Conservation (phyloP, 2,113 vertebrate genomes). For the Cairina moschata region DNA sequence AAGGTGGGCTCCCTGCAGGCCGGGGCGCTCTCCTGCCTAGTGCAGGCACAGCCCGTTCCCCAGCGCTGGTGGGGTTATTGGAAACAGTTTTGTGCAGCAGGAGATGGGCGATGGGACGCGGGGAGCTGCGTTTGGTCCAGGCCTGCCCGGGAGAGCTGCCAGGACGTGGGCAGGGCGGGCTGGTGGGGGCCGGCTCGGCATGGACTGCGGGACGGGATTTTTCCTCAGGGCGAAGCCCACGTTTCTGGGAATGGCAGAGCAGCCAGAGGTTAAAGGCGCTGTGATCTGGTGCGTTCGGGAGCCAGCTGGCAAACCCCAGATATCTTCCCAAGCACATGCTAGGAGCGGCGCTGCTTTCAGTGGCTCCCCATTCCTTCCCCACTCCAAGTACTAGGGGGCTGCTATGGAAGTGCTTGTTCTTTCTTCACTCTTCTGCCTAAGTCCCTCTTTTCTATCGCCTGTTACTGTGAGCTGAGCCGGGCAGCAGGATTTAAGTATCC, state of each 20-base stretch:
- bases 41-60: not conserved
- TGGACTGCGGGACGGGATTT: not conserved
- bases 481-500: not conserved
- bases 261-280: not conserved
- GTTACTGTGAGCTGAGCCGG: not conserved
- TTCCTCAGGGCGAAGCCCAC: not conserved
- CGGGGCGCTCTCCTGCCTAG: not conserved
- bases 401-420: constrained; percentile 46
- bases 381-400: not conserved
- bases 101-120: not conserved
- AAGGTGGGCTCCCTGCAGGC: not conserved
- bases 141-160: not conserved
- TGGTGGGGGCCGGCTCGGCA: not conserved
- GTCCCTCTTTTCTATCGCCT: not conserved
- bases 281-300: constrained; percentile 27
- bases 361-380: constrained; percentile 32
- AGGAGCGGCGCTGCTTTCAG: constrained; percentile 29
- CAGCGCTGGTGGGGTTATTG: not conserved
- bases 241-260: not conserved
- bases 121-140: not conserved
- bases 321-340: constrained; percentile 48
- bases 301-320: constrained; percentile 56
- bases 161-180: not conserved
- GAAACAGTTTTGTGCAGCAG: not conserved
- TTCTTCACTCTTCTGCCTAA: not conserved